Percentiles rank a stretch among this genome's conserved stretches.
Evolutionary conservation across 1,140 invertebrate genomes (phyloP).

Genomic region (Trachelipus rathkii): DNA sequence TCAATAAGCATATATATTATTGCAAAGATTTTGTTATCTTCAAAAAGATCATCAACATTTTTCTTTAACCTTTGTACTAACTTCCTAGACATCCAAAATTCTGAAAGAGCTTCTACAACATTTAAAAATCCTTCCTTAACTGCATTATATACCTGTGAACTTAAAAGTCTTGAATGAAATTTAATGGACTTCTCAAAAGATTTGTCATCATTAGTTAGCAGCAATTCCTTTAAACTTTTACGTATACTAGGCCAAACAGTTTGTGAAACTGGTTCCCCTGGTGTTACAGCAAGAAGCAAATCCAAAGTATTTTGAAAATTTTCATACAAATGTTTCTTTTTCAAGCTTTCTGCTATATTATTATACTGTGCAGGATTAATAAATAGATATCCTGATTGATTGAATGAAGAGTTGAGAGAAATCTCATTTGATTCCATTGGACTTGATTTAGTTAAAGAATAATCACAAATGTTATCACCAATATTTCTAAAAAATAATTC

Average conservation of each 20-base stretch:
- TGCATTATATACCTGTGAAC: slow-evolving; percentile 40
- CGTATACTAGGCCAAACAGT: slow-evolving; percentile 36
- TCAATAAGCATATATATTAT: slow-evolving; percentile 35
- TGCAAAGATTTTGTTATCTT: slow-evolving; percentile 29
- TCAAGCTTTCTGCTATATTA: slow-evolving; percentile 31
- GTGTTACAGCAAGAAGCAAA: slow-evolving; percentile 39
- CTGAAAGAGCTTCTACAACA: slow-evolving; percentile 41
- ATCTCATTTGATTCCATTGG: slow-evolving; percentile 37
- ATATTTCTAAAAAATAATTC: slow-evolving; percentile 39
- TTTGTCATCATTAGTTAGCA: slow-evolving; percentile 35
- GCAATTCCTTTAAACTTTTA: slow-evolving; percentile 34
- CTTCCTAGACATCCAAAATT: slow-evolving; percentile 41
- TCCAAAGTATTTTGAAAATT: slow-evolving; percentile 33
- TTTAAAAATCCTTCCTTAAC: slow-evolving; percentile 44
- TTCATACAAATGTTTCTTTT: slow-evolving; percentile 27
- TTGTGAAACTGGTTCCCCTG: slow-evolving; percentile 42
- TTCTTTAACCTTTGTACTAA: slow-evolving; percentile 28
- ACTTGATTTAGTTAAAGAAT: slow-evolving; percentile 26
- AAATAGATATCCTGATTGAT: slow-evolving; percentile 42
- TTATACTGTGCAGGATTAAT: slow-evolving; percentile 39
- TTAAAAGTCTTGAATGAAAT: slow-evolving; percentile 42
- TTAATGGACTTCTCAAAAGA: slow-evolving; percentile 42
- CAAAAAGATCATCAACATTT: slow-evolving; percentile 26
- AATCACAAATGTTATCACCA: slow-evolving; percentile 30
- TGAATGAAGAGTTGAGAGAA: slow-evolving; percentile 42